These are phyloP conservation scores for Rhizoglyphus robini DNA, from an alignment of 1,140 invertebrate genomes.

Conservation along the genomic window DNA sequence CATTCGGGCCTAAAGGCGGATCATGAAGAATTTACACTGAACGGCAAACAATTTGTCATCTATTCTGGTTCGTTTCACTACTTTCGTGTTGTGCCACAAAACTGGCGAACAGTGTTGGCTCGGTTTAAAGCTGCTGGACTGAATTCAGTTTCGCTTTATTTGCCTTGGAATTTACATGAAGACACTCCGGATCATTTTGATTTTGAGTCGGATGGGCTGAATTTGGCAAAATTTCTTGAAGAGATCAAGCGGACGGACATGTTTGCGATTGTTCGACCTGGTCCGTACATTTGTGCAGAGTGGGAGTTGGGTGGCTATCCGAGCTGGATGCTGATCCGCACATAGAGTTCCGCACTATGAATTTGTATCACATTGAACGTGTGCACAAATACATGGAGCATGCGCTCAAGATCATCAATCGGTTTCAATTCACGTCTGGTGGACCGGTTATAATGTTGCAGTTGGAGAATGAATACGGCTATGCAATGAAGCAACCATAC, in stretches of 20 bases:
- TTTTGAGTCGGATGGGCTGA: constrained; percentile 18
- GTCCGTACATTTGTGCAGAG: constrained; percentile 42
- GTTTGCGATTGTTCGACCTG: constrained; percentile 36
- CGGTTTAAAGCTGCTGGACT: constrained; percentile 38
- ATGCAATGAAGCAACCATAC: not conserved
- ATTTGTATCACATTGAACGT: constrained; percentile 27
- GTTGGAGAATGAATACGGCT: constrained; percentile 28
- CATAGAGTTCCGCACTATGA: constrained; percentile 23
- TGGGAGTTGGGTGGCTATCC: constrained; percentile 38
- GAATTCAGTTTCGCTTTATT: constrained; percentile 39
- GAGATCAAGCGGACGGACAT: constrained; percentile 35
- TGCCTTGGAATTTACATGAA: constrained; percentile 42
- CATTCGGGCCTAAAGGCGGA: constrained; percentile 5
- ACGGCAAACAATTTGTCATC: constrained; percentile 39
- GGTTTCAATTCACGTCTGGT: constrained; percentile 25
- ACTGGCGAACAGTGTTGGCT: constrained; percentile 38
- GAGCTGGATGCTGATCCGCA: constrained; percentile 29
- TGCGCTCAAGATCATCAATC: not conserved
- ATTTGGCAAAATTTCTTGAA: constrained; percentile 35
- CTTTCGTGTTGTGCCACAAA: constrained; percentile 35
- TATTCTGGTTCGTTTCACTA: constrained; percentile 41
- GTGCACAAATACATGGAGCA: constrained; percentile 4
- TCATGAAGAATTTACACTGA: constrained; percentile 35
- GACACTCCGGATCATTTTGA: constrained; percentile 27
- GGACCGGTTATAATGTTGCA: too few species aligned